These are phyloP conservation scores for Ianthella basta DNA, from an alignment of 37 sponge, comb jelly and placozoan species.

Conservation along the genomic window DNA sequence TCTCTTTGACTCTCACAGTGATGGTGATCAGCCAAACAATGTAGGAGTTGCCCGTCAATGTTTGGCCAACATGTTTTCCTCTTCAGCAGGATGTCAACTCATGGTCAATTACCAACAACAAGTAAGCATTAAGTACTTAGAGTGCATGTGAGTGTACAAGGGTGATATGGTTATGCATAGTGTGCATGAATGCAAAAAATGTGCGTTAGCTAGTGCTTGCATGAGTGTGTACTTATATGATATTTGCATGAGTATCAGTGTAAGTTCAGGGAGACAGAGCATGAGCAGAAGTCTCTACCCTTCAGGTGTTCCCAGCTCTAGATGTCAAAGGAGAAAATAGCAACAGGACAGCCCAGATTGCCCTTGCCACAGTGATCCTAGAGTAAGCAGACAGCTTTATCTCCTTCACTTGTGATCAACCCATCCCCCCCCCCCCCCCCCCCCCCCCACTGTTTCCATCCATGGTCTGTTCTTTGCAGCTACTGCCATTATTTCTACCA, in stretches of 20 bases:
- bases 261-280: background rate
- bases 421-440: no score
- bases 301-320: slow-evolving; percentile 3
- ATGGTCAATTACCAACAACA: slow-evolving; percentile 32
- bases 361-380: slow-evolving; percentile 60
- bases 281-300: background rate
- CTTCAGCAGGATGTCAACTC: slow-evolving; percentile 22
- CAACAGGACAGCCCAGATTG: slow-evolving; percentile 57
- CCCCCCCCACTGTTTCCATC: background rate
- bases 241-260: background rate
- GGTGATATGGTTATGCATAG: no score
- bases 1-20: no score
- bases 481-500: slow-evolving; percentile 50
- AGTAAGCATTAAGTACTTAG: no score
- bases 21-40: slow-evolving; percentile 54
- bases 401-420: no score
- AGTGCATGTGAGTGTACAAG: background rate
- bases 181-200: no score
- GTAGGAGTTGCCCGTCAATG: slow-evolving; percentile 53
- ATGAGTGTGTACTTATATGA: background rate
- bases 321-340: background rate
- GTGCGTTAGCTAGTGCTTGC: no score
- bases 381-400: no score
- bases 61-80: slow-evolving; percentile 62
- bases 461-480: slow-evolving; percentile 1